Evolutionary conservation across 2,888 invertebrate genomes (phyloP), one percentile per base, ranked within the genome.

Genomic region (Cosmorhoe ocellata): DNA sequence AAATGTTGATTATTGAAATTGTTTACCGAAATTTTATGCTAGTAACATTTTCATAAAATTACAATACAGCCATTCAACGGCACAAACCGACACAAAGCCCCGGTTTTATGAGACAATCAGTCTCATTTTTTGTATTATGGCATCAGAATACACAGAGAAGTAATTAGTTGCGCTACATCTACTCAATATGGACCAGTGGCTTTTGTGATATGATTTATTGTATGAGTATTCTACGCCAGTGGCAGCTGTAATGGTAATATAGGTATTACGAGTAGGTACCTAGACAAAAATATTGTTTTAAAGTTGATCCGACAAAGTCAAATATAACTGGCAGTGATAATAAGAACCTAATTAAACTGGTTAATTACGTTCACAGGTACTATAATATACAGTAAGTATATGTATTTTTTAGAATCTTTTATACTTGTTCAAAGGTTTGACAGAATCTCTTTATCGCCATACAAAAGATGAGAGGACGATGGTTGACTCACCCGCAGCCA

Each of bases 401-500:
- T n/a, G n/a, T n/a, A n/a, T n/a, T n/a, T n/a, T n/a, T n/a, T n/a
- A n/a, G n/a, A n/a, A n/a, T n/a, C n/a, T n/a, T n/a, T n/a, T n/a
- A n/a, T n/a, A n/a, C n/a, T n/a, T n/a, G n/a, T n/a, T n/a, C n/a
- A n/a, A n/a, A n/a, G n/a, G n/a, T n/a, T n/a, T n/a, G n/a, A n/a
- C n/a, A n/a, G n/a, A n/a, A n/a, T n/a, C n/a, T n/a, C n/a, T n/a
- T n/a, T n/a, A n/a, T n/a, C n/a, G n/a, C n/a, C n/a, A n/a, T n/a
- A n/a, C n/a, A n/a, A n/a, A n/a, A n/a, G 18, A 3, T 18, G 3
- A 24, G 11, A 24, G 11, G 22, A 7, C 3, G 24, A 24, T 14
- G 22, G 12, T 32, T 3, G 34, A 40, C 90, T 88, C 73, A 95
- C 93, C 97, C 96, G 81, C 97, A 95, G 14, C 97, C 97, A 42